phyloP scores from a whole-genome alignment of 2,888 invertebrate species.

The Hoplodrina blanda region DNA sequence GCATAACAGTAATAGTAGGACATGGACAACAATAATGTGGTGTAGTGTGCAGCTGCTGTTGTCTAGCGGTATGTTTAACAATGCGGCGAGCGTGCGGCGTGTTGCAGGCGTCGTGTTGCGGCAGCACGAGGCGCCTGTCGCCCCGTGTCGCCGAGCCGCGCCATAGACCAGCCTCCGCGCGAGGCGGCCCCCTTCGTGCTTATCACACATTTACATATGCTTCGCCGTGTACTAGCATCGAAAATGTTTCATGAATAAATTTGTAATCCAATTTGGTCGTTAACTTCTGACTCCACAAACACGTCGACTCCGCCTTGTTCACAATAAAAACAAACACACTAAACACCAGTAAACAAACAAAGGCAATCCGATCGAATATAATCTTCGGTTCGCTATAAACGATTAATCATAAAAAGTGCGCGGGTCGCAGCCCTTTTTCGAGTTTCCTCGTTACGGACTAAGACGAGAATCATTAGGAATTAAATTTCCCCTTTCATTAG shows the following conservation, averaged over 20 bases:
- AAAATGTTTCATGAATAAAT: slow-evolving; percentile 90
- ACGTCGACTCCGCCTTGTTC: slow-evolving; percentile 72
- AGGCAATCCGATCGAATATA: slow-evolving; percentile 81
- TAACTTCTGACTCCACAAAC: slow-evolving; percentile 83
- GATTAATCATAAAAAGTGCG: slow-evolving; percentile 88
- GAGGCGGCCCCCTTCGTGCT: slow-evolving; percentile 82
- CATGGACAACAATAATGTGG: slow-evolving; percentile 34
- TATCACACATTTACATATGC: slow-evolving; percentile 89
- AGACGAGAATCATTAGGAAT: slow-evolving; percentile 91
- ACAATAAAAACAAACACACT: slow-evolving; percentile 79
- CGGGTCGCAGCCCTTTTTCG: slow-evolving; percentile 89
- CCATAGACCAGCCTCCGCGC: slow-evolving; percentile 69
- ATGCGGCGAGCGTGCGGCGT: slow-evolving; percentile 70
- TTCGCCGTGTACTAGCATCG: slow-evolving; percentile 86
- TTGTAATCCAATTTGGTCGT: slow-evolving; percentile 88
- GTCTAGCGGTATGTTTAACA: slow-evolving; percentile 77
- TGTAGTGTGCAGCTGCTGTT: slow-evolving; percentile 65
- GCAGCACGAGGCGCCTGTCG: slow-evolving; percentile 52
- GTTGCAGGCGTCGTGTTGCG: slow-evolving; percentile 52
- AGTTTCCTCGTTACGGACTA: slow-evolving; percentile 91
- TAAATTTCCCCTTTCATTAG: slow-evolving; percentile 91
- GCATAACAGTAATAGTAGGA: neutral
- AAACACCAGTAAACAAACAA: slow-evolving; percentile 75
- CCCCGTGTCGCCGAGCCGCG: slow-evolving; percentile 49
- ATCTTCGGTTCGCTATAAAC: slow-evolving; percentile 82